These are phyloP conservation scores for Peromyscus californicus DNA, from an alignment of 2,113 vertebrate species.

Conservation along the genomic window DNA sequence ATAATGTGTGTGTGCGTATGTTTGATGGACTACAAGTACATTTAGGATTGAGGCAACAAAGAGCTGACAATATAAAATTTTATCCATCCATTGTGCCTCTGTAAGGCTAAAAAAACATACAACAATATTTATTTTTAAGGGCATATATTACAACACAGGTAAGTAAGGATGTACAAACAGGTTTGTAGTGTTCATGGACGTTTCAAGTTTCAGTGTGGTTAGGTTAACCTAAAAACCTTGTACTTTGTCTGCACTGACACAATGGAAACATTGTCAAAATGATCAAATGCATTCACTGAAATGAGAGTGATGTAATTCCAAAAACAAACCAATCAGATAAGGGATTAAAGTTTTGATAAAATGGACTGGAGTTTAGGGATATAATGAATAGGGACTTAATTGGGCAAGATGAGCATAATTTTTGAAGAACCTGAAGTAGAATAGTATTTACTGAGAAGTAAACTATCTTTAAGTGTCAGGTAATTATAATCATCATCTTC, in stretches of 20 bases:
- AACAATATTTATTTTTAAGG: neutral
- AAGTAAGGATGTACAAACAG: neutral
- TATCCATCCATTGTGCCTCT: neutral
- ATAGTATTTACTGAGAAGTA: constrained; percentile 19
- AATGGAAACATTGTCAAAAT: constrained; percentile 26
- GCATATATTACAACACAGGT: neutral
- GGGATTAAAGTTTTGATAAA: neutral
- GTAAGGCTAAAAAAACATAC: neutral
- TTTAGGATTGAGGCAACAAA: neutral
- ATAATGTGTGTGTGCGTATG: too few species aligned
- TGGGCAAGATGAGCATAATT: neutral
- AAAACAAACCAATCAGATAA: constrained; percentile 47
- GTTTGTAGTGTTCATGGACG: neutral
- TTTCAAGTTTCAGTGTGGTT: constrained; percentile 32
- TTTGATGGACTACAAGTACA: neutral
- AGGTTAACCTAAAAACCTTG: neutral
- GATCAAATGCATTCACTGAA: neutral
- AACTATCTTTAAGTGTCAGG: constrained; percentile 23
- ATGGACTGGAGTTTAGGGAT: neutral
- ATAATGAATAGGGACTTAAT: constrained; percentile 39
- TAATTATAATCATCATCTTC: constrained; percentile 54
- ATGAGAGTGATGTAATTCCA: neutral
- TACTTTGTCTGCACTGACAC: neutral
- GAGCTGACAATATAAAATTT: neutral
- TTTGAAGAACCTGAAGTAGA: constrained; percentile 59